Evolutionary conservation across 2,888 invertebrate species (phyloP), one percentile per base, ranked within the genome.

Genomic region (Agriopis aurantiaria): DNA sequence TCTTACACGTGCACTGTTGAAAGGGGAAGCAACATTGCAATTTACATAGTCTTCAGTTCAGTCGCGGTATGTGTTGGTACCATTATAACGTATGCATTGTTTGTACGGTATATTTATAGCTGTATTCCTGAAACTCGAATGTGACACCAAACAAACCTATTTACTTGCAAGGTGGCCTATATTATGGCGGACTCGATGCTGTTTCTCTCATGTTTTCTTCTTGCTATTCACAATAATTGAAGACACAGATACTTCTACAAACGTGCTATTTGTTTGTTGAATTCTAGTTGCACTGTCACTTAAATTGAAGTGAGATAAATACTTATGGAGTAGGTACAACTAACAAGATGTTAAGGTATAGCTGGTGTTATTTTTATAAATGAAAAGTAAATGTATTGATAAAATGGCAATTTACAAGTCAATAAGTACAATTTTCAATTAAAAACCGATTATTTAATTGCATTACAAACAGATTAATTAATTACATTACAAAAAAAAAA

Each of bases 1-100:
- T 49, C 49, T 68, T 56, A 49, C 62, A 55, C 43, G 49, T 10
- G 53, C 45, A 46, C 23, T 4, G 56, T 48, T 63, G 49, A 65
- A 68, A 55, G 10, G 63, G 52, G 68, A 68, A 14, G 17, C 48
- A 43, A 41, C 17, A 63, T 68, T 68, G 62, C 68, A 72, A 65
- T 72, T 68, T 67, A 63, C 65, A 70, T 63, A 66, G 70, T 66
- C 63, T 63, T 66, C 51, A 66, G 59, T 60, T 69, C 66, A 66
- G 51, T 45, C 33, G 60, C 53, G 33, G 33, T 33, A 33, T 57
- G 69, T 63, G 66, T 53, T 65, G 61, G 61, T 58, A 69, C 33
- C 17, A 51, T 56, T 64, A 66, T 62, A 43, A 71, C 45, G 70
- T 67, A 63, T 67, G 63, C 70, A 59, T 67, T 59, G 55, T 63